phyloP scores from a whole-genome alignment of 2,797 vertebrate species.

The Anguilla pacifica region DNA sequence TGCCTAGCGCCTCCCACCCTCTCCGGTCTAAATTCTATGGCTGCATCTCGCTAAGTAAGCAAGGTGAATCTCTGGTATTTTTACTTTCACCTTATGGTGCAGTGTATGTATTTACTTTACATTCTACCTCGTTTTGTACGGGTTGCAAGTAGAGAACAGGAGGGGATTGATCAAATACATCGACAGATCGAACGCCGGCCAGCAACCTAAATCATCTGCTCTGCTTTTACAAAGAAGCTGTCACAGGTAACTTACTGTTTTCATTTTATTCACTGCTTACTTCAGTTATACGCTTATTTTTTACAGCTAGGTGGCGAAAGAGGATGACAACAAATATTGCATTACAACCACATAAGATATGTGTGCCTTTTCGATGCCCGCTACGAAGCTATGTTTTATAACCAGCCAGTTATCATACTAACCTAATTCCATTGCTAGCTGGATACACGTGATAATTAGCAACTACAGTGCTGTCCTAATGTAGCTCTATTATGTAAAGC shows the following conservation, averaged over 20 bases:
- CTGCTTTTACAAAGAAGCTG: not conserved
- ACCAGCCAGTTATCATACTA: not conserved
- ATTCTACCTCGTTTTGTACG: not conserved
- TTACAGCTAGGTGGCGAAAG: not conserved
- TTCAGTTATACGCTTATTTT: not conserved
- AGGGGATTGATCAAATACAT: not conserved
- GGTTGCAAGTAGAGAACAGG: not conserved
- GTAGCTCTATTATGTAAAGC: too few relatives aligned
- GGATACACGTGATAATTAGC: too few relatives aligned
- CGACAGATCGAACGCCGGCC: not conserved
- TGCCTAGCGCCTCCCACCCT: not conserved
- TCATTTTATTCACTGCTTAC: not conserved
- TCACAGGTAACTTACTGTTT: not conserved
- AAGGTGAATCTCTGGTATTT: not conserved
- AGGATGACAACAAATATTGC: not conserved
- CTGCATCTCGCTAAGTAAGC: not conserved
- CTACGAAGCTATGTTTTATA: not conserved
- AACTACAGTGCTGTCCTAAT: too few relatives aligned
- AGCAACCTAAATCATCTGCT: not conserved
- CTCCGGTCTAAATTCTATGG: not conserved
- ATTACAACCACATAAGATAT: not conserved
- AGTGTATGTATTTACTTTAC: not conserved
- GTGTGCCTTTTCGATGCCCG: not conserved
- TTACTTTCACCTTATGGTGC: not conserved
- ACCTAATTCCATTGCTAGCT: not conserved